A percentile compares a stretch with the other conserved stretches of the same genome.
Conservation (phyloP, 2,113 vertebrate species). For the Oenanthe melanoleuca region DNA sequence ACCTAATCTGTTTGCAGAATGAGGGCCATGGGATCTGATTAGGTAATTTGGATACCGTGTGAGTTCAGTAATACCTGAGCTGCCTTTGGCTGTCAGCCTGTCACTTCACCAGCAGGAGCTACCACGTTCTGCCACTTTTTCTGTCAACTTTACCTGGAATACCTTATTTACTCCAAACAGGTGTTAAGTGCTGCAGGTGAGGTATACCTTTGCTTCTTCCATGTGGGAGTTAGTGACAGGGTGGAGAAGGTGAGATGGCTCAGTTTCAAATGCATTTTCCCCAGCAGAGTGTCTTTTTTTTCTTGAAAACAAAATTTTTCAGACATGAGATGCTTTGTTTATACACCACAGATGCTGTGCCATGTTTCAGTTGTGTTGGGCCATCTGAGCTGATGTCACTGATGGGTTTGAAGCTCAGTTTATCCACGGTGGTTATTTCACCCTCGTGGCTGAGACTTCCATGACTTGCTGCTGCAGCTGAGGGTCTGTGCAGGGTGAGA, state of each 20-base stretch:
- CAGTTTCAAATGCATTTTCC: background rate
- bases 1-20: conserved; percentile 70
- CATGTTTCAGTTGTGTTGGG: background rate
- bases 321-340: background rate
- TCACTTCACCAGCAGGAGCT: background rate
- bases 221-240: background rate
- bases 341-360: accelerated
- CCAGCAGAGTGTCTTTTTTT: background rate
- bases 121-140: background rate
- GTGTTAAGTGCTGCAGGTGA: background rate
- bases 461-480: accelerated
- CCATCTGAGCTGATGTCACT: background rate
- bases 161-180: background rate
- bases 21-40: conserved; percentile 47
- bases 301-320: accelerated
- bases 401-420: background rate
- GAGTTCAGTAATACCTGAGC: conserved; percentile 18
- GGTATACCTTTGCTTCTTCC: background rate
- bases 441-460: accelerated
- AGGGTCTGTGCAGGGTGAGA: accelerated
- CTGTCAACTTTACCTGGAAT: background rate
- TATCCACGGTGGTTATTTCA: accelerated
- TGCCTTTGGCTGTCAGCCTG: conserved; percentile 45
- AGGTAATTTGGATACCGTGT: conserved; percentile 60
- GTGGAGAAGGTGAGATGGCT: background rate